Evolutionary conservation across 2,888 invertebrate species (phyloP), one percentile per base, ranked within the genome.

Genomic region (Argyresthia albistria): DNA sequence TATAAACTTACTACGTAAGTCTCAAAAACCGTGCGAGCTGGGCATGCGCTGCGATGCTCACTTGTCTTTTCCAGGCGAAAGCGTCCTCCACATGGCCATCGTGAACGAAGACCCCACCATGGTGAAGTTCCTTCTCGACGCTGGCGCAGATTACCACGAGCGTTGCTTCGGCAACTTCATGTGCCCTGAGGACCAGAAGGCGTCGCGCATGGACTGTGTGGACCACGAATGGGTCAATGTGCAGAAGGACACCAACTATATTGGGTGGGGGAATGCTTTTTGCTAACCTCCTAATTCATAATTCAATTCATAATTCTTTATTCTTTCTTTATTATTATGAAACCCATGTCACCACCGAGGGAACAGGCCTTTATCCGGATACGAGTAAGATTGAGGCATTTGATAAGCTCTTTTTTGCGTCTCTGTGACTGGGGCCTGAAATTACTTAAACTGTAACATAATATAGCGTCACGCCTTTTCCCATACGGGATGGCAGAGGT

Each of bases 21-120:
- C 25, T 25, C 25, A 25, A 25, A 25, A 25, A 25, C n/a, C n/a
- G n/a, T n/a, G n/a, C n/a, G n/a, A n/a, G n/a, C n/a, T n/a, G n/a
- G 25, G 25, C 25, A 6, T 25, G 25, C 25, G 25, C 25, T 2
- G 2, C 25, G 25, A 25, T 25, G 25, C 2, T 25, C 3, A 25
- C 3, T n/a, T 39, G 9, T 49, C 1, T 50, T 50, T 56, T 66
- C 42, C 56, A 93, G 96, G 98, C 1, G 98, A 98, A 75, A 97
- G 94, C 70, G 96, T 96, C 0, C 89, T 99, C 1, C 99, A 99
- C 71, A 97, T 99, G 75, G 98, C 98, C 4, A 98, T 99, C 61
- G 98, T 98, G 0, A 99, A 99, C 78, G 99, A 99, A 73, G 99
- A 99, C 73, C 97, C 97, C 0, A 93, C 96, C 0, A 97, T 98